These are phyloP conservation scores for Andrena bucephala DNA, from an alignment of 2,888 invertebrate species.

Conservation along the genomic window DNA sequence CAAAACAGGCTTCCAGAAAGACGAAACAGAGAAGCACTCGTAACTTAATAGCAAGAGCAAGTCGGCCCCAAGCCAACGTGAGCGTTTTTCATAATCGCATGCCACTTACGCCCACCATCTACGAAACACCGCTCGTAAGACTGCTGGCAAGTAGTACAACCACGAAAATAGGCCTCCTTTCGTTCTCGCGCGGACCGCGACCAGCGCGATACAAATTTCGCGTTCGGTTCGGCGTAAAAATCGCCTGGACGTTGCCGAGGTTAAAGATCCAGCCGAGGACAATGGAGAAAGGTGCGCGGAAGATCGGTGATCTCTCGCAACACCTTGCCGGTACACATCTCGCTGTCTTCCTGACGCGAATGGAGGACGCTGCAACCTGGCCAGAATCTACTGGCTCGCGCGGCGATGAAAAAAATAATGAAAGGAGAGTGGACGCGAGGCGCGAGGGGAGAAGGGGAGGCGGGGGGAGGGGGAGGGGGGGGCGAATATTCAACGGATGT, in stretches of 20 bases:
- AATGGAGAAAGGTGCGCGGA: slow-evolving; percentile 63
- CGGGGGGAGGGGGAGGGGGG: not conserved
- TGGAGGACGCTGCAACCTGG: slow-evolving; percentile 20
- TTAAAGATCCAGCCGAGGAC: slow-evolving; percentile 49
- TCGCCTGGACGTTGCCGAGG: slow-evolving; percentile 31
- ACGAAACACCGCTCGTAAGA: too few species aligned
- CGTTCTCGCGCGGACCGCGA: not conserved
- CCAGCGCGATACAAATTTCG: slow-evolving; percentile 4
- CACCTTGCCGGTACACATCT: slow-evolving; percentile 36
- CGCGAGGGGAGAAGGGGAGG: not conserved
- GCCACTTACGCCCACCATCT: too few species aligned
- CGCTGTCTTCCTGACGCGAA: slow-evolving; percentile 39
- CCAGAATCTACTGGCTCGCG: not conserved
- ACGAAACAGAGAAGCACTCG: too few species aligned
- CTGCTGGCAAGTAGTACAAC: not conserved
- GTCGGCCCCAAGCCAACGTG: too few species aligned
- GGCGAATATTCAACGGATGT: slow-evolving; percentile 59
- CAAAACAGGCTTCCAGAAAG: too few species aligned
- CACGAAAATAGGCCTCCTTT: not conserved
- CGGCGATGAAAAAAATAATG: not conserved
- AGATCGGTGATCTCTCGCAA: slow-evolving; percentile 58
- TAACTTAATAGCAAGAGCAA: too few species aligned
- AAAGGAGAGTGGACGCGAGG: not conserved
- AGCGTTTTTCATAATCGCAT: too few species aligned
- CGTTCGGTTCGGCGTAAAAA: slow-evolving; percentile 31